These are phyloP conservation scores for Pterophyllum scalare DNA, from an alignment of 2,113 vertebrate genomes.

Conservation along the genomic window DNA sequence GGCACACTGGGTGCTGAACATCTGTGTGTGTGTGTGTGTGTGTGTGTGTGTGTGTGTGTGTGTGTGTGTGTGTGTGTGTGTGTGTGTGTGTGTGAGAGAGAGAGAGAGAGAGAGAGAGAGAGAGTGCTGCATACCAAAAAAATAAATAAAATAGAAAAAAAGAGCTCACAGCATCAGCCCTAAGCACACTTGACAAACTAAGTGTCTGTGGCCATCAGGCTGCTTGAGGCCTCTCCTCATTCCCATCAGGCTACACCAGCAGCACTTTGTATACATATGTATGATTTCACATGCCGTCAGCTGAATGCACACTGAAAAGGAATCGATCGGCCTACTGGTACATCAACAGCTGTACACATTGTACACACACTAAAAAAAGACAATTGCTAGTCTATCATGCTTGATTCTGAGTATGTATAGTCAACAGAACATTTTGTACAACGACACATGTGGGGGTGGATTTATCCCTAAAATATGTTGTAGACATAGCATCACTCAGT, in stretches of 20 bases:
- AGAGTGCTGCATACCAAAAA: not conserved
- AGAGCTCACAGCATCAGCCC: not conserved
- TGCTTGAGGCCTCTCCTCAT: conserved; percentile 12
- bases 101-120: no score
- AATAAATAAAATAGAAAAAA: no score
- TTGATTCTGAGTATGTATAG: not conserved
- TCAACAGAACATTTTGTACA: not conserved
- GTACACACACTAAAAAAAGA: not conserved
- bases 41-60: not conserved
- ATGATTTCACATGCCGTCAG: not conserved
- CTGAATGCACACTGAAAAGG: not conserved
- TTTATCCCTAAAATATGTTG: not conserved
- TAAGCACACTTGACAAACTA: conserved; percentile 15
- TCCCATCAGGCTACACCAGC: not conserved
- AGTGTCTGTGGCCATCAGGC: not conserved
- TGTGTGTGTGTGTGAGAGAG: not conserved
- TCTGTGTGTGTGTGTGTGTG: not conserved
- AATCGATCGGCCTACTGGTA: conserved; percentile 7
- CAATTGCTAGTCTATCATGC: not conserved
- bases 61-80: not conserved
- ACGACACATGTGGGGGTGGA: not conserved
- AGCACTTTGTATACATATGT: not conserved
- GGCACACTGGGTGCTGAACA: conserved; percentile 16
- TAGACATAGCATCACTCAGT: not conserved
- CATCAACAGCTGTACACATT: not conserved